Conservation (phyloP, 2,888 invertebrate genomes). For the Dicyrtoma fusca region DNA sequence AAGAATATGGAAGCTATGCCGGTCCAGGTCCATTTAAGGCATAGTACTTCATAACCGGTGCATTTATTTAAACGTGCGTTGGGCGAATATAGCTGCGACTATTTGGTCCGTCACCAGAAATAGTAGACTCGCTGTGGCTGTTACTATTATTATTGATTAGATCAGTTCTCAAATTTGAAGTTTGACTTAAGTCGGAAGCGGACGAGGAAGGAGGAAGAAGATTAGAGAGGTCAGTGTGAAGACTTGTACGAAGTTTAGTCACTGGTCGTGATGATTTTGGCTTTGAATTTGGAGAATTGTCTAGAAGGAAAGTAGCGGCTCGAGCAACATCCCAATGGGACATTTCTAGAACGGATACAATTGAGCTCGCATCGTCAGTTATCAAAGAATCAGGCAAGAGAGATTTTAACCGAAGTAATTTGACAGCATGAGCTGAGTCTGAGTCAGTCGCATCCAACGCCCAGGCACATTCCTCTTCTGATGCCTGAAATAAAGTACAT, state of each 20-base stretch:
- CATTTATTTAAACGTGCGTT: slow-evolving; percentile 11
- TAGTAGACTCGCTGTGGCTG: background rate
- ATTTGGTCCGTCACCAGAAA: background rate
- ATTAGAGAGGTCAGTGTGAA: background rate
- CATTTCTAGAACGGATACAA: slow-evolving; percentile 61
- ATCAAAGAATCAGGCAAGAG: slow-evolving; percentile 53
- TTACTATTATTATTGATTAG: slow-evolving; percentile 14
- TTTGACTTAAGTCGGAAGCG: background rate
- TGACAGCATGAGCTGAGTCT: slow-evolving; percentile 55
- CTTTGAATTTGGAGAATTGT: slow-evolving; percentile 3
- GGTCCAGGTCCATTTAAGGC: too few species aligned
- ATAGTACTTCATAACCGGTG: too few species aligned
- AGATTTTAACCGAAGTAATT: slow-evolving; percentile 51
- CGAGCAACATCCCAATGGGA: slow-evolving; percentile 71
- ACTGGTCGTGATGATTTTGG: background rate
- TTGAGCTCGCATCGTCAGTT: slow-evolving; percentile 43
- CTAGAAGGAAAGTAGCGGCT: slow-evolving; percentile 68
- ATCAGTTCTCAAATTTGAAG: background rate
- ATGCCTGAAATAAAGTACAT: slow-evolving; percentile 40
- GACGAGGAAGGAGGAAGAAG: background rate
- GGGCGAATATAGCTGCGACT: slow-evolving; percentile 25
- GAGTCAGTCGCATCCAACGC: slow-evolving; percentile 49
- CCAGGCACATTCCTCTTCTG: slow-evolving; percentile 52
- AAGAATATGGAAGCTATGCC: too few species aligned
- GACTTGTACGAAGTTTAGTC: background rate